Conservation (phyloP, 2,888 invertebrate genomes). For the Peribatodes rhomboidaria region DNA sequence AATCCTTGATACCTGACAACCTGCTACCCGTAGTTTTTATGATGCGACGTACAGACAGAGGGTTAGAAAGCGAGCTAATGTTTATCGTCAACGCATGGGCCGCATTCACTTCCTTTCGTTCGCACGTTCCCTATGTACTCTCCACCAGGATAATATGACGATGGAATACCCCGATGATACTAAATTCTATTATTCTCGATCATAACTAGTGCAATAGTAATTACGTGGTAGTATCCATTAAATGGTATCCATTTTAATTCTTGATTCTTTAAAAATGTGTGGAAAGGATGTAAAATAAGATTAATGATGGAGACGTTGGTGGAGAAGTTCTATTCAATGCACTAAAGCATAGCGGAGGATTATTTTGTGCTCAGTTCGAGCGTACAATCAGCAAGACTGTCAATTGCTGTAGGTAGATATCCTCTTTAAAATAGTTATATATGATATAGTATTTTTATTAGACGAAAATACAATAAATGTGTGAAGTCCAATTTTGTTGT, state of each 20-base stretch:
- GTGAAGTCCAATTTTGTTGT: conserved; percentile 77
- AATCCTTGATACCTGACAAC: too few relatives aligned
- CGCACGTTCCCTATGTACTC: too few relatives aligned
- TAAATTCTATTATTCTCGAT: conserved; percentile 36
- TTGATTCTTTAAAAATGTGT: conserved; percentile 57
- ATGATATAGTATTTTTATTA: conserved; percentile 86
- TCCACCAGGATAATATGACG: conserved; percentile 14
- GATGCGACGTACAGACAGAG: too few relatives aligned
- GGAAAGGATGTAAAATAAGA: conserved; percentile 78
- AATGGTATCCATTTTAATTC: conserved; percentile 62
- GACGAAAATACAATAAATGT: conserved; percentile 87
- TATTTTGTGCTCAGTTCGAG: conserved; percentile 69
- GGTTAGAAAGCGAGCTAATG: too few relatives aligned
- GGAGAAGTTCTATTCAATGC: conserved; percentile 53
- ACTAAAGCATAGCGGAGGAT: conserved; percentile 66
- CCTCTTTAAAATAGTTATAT: conserved; percentile 78
- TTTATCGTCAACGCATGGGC: too few relatives aligned
- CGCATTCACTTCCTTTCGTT: too few relatives aligned
- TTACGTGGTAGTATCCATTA: conserved; percentile 67
- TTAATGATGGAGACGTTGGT: conserved; percentile 66
- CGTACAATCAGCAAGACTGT: conserved; percentile 84
- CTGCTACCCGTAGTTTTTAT: too few relatives aligned
- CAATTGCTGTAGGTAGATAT: conserved; percentile 86
- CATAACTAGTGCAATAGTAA: conserved; percentile 77
- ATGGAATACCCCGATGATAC: conserved; percentile 12